phyloP scores from a whole-genome alignment of 1,140 invertebrate species.

The Leucophenga varia region DNA sequence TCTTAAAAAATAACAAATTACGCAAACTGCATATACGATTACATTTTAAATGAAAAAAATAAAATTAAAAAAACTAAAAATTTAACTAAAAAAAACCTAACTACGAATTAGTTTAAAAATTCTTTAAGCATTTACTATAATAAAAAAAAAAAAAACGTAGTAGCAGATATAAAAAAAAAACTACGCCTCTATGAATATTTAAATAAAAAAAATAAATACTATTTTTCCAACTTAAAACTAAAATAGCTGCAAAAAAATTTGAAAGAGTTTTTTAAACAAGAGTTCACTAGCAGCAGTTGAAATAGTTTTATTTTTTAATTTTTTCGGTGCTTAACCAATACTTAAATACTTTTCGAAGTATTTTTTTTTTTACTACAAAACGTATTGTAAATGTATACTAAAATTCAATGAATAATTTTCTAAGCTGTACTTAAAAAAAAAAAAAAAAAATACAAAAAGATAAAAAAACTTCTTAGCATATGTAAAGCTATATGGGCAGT shows the following conservation, averaged over 20 bases:
- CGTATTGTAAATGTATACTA: neutral
- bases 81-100: constrained; percentile 9
- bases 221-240: no score
- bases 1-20: constrained; percentile 23
- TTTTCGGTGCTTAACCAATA: constrained; percentile 36
- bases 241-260: neutral
- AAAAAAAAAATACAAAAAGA: constrained; percentile 15
- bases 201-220: no score
- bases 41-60: constrained; percentile 48
- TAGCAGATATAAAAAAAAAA: constrained; percentile 38
- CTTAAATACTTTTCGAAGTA: constrained; percentile 20
- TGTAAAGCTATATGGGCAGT: constrained; percentile 56
- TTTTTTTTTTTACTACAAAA: neutral
- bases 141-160: constrained; percentile 28
- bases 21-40: constrained; percentile 41
- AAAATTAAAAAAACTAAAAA: neutral
- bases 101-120: constrained; percentile 13
- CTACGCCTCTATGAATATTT: constrained; percentile 26
- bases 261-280: no score
- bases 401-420: no score
- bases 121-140: constrained; percentile 50
- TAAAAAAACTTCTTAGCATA: constrained; percentile 12
- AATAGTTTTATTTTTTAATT: no score
- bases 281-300: no score
- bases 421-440: constrained; percentile 15